These are phyloP conservation scores for Drosophila grimshawi DNA, from an alignment of 1,140 invertebrate genomes.

Conservation along the genomic window DNA sequence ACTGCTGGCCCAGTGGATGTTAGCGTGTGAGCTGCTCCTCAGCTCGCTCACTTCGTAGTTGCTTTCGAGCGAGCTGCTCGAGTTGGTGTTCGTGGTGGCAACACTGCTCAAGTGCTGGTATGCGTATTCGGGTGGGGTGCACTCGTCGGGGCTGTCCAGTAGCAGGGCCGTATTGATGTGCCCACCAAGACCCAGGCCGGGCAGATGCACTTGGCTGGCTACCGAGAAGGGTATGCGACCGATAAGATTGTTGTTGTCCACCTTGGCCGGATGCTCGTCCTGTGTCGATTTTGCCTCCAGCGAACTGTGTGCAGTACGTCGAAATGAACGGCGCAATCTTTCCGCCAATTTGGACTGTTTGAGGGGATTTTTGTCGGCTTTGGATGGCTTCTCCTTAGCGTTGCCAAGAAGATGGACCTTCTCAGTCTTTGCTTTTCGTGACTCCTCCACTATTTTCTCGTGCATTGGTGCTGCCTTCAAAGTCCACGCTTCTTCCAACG, in stretches of 20 bases:
- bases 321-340: slow-evolving; percentile 72
- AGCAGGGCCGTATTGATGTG: slow-evolving; percentile 78
- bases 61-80: slow-evolving; percentile 78
- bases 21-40: slow-evolving; percentile 65
- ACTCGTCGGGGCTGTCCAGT: slow-evolving; percentile 79
- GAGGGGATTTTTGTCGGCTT: slow-evolving; percentile 47
- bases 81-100: slow-evolving; percentile 73
- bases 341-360: slow-evolving; percentile 79
- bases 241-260: slow-evolving; percentile 47
- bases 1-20: slow-evolving; percentile 67
- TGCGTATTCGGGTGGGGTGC: slow-evolving; percentile 78
- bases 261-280: slow-evolving; percentile 39
- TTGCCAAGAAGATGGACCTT: slow-evolving; percentile 65
- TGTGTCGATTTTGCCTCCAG: slow-evolving; percentile 66
- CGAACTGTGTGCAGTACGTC: slow-evolving; percentile 72
- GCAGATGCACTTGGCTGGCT: slow-evolving; percentile 62
- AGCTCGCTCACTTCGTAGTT: slow-evolving; percentile 69
- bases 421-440: slow-evolving; percentile 70
- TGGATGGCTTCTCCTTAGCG: slow-evolving; percentile 62
- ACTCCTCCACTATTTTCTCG: slow-evolving; percentile 79
- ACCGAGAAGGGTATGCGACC: slow-evolving; percentile 48
- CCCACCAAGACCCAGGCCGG: slow-evolving; percentile 62
- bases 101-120: slow-evolving; percentile 80
- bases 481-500: slow-evolving; percentile 5
- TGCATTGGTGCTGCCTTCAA: slow-evolving; percentile 62